Conservation (phyloP, 2,797 vertebrate genomes). For the Sebastes kiyomatsui region DNA sequence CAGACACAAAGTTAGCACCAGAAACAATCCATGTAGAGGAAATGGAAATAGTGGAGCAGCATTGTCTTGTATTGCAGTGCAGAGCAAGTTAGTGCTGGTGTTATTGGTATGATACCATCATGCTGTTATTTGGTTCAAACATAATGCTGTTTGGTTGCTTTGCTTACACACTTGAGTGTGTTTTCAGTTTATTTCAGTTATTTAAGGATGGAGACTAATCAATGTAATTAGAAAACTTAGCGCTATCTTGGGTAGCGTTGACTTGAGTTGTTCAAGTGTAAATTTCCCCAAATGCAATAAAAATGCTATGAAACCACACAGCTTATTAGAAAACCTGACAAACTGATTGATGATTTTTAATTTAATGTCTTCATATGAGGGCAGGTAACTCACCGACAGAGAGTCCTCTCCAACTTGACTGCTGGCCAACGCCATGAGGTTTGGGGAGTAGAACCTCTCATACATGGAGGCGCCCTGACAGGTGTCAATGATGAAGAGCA, state of each 20-base stretch:
- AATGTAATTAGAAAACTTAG: not conserved
- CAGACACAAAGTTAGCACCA: not conserved
- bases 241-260: not conserved
- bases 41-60: not conserved
- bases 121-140: not conserved
- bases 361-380: not conserved
- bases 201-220: too few species aligned
- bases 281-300: not conserved
- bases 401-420: slow-evolving; percentile 99
- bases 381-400: slow-evolving; percentile 88
- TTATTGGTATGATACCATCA: not conserved
- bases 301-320: not conserved
- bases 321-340: slow-evolving; percentile 8
- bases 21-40: not conserved
- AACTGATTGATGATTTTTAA: slow-evolving; percentile 21
- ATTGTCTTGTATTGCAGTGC: not conserved
- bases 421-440: slow-evolving; percentile 97
- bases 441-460: slow-evolving; percentile 97
- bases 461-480: slow-evolving; percentile 99
- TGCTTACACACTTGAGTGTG: too few species aligned
- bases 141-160: not conserved
- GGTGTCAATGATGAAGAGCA: slow-evolving; percentile 98
- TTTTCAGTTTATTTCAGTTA: too few species aligned
- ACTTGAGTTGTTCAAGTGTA: not conserved
- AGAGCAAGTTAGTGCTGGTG: not conserved